These are phyloP conservation scores for Apamea monoglypha DNA, from an alignment of 2,888 invertebrate genomes.

Conservation along the genomic window DNA sequence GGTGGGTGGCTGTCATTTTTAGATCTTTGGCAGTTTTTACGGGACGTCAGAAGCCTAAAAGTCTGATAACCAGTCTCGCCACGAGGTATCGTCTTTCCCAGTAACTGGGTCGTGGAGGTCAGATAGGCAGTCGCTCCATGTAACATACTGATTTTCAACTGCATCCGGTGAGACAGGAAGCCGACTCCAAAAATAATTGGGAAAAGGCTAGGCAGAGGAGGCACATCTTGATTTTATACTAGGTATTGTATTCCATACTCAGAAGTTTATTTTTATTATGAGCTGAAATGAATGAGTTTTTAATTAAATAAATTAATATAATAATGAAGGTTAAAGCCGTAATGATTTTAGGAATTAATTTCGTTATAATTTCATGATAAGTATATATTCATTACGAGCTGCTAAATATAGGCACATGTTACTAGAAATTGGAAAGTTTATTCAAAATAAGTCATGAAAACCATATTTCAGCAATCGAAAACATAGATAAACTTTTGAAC, in stretches of 20 bases:
- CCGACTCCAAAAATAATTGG: no score
- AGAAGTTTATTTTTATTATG: background rate
- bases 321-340: background rate
- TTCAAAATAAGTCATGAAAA: background rate
- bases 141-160: no score
- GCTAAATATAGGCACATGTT: background rate
- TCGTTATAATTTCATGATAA: background rate
- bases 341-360: background rate
- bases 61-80: background rate
- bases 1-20: no score
- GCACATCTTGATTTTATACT: background rate
- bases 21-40: background rate
- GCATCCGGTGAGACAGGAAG: no score
- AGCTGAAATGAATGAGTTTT: background rate
- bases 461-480: slow-evolving; percentile 26
- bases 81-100: background rate
- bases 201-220: no score
- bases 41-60: background rate
- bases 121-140: background rate
- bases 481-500: slow-evolving; percentile 35
- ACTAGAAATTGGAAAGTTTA: background rate
- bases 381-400: no score
- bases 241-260: background rate
- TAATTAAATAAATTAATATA: background rate
- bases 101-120: background rate